Evolutionary conservation across 2,888 invertebrate species (phyloP).

Genomic region (Sarcophaga subvicina): DNA sequence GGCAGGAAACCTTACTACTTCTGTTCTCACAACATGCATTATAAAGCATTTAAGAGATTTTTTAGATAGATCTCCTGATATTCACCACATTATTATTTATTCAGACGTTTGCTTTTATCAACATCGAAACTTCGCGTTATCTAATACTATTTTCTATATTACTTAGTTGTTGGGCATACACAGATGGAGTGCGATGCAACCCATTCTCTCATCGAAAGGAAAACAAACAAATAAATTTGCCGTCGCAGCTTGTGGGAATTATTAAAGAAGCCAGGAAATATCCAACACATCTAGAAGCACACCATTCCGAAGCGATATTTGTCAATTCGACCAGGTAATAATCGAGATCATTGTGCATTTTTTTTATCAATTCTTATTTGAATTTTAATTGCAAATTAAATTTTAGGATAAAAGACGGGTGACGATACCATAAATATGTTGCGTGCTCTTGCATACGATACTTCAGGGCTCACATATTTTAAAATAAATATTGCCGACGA

Average conservation of each 20-base stretch:
- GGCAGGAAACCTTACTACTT: too few relatives aligned
- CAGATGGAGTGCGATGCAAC: not conserved
- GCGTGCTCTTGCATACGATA: too few relatives aligned
- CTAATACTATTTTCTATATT: too few relatives aligned
- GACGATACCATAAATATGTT: too few relatives aligned
- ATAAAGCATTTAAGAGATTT: conserved; percentile 21
- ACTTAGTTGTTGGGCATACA: too few relatives aligned
- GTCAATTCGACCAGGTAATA: conserved; percentile 25
- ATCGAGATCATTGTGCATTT: conserved; percentile 11
- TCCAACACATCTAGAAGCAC: conserved; percentile 34
- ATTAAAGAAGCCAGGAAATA: conserved; percentile 33
- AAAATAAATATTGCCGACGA: too few relatives aligned
- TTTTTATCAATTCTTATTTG: conserved; percentile 15
- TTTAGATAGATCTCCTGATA: too few relatives aligned
- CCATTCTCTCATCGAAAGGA: conserved; percentile 38
- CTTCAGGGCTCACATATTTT: too few relatives aligned
- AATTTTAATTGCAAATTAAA: not conserved
- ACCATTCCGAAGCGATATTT: conserved; percentile 39
- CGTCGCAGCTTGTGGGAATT: conserved; percentile 32
- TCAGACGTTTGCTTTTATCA: conserved; percentile 29
- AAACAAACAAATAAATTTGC: conserved; percentile 38
- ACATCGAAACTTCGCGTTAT: conserved; percentile 28
- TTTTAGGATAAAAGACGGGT: too few relatives aligned
- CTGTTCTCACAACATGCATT: not conserved
- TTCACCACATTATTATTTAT: conserved; percentile 11